A percentile compares a stretch with the other conserved stretches of the same genome.
Conservation (phyloP, 2,113 vertebrate species). For the Bubo bubo region DNA sequence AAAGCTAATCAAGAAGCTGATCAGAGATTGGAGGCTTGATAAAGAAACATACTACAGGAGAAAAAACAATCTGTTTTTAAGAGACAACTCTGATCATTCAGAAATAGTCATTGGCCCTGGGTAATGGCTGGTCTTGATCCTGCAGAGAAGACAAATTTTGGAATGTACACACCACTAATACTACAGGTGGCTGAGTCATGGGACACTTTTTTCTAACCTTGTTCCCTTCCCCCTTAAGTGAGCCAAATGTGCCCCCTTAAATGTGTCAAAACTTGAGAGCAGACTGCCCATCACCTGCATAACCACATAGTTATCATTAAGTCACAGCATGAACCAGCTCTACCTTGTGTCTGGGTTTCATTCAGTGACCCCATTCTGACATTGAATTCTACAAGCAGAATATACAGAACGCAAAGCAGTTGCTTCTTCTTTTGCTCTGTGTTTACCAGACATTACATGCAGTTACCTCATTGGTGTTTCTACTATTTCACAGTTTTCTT, state of each 20-base stretch:
- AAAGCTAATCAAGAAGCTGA: neutral
- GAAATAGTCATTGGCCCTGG: neutral
- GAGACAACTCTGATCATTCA: neutral
- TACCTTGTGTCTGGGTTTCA: neutral
- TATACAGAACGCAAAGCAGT: neutral
- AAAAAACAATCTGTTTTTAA: neutral
- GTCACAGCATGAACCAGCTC: neutral
- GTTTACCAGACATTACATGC: constrained; percentile 5
- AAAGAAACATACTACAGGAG: neutral
- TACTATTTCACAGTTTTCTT: neutral
- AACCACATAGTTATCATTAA: neutral
- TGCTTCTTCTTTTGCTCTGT: neutral
- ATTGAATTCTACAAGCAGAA: neutral
- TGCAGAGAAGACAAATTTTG: neutral
- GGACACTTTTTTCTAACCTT: neutral
- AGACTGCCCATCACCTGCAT: neutral
- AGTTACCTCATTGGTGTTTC: neutral
- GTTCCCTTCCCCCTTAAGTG: neutral
- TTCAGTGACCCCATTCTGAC: neutral
- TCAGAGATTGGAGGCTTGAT: neutral
- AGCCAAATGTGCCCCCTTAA: neutral
- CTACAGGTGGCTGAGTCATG: neutral
- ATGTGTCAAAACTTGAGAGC: neutral
- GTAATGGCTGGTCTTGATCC: neutral
- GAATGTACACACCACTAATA: neutral